Base-by-base conservation (phyloP, 2,797 vertebrate genomes). In the Gymnodraco acuticeps region DNA sequence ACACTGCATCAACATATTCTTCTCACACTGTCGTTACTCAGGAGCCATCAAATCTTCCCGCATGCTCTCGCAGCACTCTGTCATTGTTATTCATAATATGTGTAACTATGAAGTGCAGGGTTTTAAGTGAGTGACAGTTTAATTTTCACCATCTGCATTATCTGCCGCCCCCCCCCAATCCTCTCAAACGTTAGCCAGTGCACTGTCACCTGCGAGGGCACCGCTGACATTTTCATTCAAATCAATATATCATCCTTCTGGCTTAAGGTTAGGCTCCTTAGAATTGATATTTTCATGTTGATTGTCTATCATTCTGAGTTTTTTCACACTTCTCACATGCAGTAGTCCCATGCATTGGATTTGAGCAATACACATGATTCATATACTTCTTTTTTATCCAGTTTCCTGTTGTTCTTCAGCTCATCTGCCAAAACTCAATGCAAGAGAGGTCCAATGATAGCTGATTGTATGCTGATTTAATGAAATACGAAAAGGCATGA, bases 41-140 rank as follows among this genome's bases (percentile, higher is more conserved):
- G 78, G 73, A 66, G 69, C 77, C 77, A 80, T 87, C 86, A 87
- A 69, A 88, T 80, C 64, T 52, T 64, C 65, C 17, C 5, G 65
- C 56, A 13, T 41, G 48, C 58, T 77, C 72, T 50, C 52, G 59
- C 77, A 59, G 81, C 79, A 80, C 84, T 88, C 77, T 84, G 69
- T 83, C 81, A 87, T 85, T 86, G 85, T 82, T 92, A 83, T 92
- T 90, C 88, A 83, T 81, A 81, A 89, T 92, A 87, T 85, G 70
- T 78, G 80, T 83, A 81, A 74, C 38, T 88, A 73, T 82, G 70
- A 82, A 80, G 81, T 45, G 72, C 10, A 23, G 45, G 68, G 65
- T 80, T 79, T 87, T 92, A 92, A 82, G 69, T 92, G 89, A 93
- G 83, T 93, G 93, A 91, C 90, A 91, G 87, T 93, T 94, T 92